Evolutionary conservation across 2,888 invertebrate species (phyloP), one percentile per base, ranked within the genome.

Genomic region (Endotricha flammealis): DNA sequence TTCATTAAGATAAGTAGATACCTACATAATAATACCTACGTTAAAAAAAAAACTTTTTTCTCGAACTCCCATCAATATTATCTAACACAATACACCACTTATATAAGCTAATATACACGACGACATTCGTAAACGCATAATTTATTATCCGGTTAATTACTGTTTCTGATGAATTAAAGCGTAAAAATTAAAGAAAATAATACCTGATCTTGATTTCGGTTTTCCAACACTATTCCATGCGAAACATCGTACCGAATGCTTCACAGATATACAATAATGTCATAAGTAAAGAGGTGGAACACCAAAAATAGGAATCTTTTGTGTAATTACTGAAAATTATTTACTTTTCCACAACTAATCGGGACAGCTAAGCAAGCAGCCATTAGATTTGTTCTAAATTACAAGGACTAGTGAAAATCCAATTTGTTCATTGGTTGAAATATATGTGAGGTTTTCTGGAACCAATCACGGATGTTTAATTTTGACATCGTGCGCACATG

Each of bases 311-410:
- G 38, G 32, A 36, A 43, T 35, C 42, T 29, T 10, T 25, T 28
- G 10, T 39, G 37, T 46, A 38, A 38, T 44, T 23, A 39, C 44
- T 42, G 40, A 42, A 50, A 48, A 50, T 36, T 44, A 42, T 42
- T 50, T 50, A 58, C 60, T 63, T 48, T 51, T 56, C 66, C 64
- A 69, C 64, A 63, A 57, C 44, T 42, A 46, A 56, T 59, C 57
- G 50, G 45, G 3, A 42, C 14, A 33, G 17, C 14, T 8, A 27
- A 27, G 25, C 28, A 29, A 62, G 64, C 64, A 74, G 70, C 68
- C 72, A 77, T 70, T 31, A 48, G 22, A 38, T 39, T 43, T 49
- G 64, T 57, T 71, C 50, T 55, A 50, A 12, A 34, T 41, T 38
- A 36, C 43, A 39, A 51, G 59, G 59, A 49, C 56, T 50, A 44